Percentiles rank a stretch among this genome's conserved stretches.
Conservation (phyloP, 2,797 vertebrate genomes). For the Simalia tracyae region DNA sequence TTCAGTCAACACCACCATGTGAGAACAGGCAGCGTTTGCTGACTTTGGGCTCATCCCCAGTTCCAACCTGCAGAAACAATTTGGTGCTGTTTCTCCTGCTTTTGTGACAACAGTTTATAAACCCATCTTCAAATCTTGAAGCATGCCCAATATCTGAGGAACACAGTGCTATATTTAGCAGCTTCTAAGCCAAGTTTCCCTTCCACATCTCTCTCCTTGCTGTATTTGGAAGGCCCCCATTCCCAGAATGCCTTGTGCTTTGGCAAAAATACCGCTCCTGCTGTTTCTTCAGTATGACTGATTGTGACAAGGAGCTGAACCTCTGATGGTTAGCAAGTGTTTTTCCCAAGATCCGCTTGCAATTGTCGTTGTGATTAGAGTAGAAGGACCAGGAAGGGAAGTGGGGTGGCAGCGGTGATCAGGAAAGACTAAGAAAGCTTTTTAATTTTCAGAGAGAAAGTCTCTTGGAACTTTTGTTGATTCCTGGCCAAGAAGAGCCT, state of each 20-base stretch:
- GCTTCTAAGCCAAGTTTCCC: not conserved
- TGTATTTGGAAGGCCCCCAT: not conserved
- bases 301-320: not conserved
- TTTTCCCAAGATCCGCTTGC: no score
- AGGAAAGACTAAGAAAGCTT: not conserved
- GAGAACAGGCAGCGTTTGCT: not conserved
- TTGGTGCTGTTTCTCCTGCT: not conserved
- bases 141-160: not conserved
- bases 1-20: no score
- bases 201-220: not conserved
- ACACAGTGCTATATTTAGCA: conserved; percentile 2
- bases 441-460: not conserved
- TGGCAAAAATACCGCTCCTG: not conserved
- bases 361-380: no score
- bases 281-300: not conserved
- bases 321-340: not conserved
- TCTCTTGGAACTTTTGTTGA: not conserved
- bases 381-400: no score
- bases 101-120: not conserved
- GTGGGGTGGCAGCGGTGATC: not conserved
- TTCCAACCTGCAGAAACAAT: not conserved
- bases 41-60: not conserved
- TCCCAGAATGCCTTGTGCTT: not conserved
- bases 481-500: not conserved
- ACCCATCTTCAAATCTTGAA: not conserved